phyloP scores from a whole-genome alignment of 2,113 vertebrate genomes.

The Sylvia atricapilla region DNA sequence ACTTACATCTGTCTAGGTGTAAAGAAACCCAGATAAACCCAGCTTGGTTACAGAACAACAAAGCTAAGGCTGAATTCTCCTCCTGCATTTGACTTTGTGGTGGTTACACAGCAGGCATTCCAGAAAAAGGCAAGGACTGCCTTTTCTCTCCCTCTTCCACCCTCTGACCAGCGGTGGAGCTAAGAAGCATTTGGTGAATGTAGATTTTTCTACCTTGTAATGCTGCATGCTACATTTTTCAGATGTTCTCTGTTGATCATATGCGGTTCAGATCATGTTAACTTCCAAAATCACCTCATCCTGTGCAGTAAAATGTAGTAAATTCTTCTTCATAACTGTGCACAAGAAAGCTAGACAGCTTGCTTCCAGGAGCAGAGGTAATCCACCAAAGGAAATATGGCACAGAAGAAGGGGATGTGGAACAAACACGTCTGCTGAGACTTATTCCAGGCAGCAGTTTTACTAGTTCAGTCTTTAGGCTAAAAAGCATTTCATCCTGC shows the following conservation, averaged over 20 bases:
- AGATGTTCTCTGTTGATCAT: neutral
- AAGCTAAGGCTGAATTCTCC: neutral
- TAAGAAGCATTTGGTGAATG: neutral
- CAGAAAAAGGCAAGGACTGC: neutral
- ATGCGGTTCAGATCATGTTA: neutral
- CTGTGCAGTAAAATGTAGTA: neutral
- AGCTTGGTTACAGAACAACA: neutral
- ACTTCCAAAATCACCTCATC: constrained; percentile 14
- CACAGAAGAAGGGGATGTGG: neutral
- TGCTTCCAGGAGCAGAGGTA: constrained; percentile 48
- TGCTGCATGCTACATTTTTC: neutral
- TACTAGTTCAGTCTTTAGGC: neutral
- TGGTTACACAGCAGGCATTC: neutral
- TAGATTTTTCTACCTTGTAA: neutral
- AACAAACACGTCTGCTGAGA: neutral
- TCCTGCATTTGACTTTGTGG: neutral
- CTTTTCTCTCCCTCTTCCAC: neutral
- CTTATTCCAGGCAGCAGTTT: neutral
- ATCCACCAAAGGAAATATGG: constrained; percentile 30
- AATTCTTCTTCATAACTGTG: neutral
- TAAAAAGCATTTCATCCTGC: neutral
- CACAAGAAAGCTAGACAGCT: neutral
- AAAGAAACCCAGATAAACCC: neutral
- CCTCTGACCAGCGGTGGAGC: neutral
- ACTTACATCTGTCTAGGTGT: neutral